A percentile compares a stretch with the other conserved stretches of the same genome.
phyloP scores from a whole-genome alignment of 2,888 invertebrate species.

The Bombyx huttoni region DNA sequence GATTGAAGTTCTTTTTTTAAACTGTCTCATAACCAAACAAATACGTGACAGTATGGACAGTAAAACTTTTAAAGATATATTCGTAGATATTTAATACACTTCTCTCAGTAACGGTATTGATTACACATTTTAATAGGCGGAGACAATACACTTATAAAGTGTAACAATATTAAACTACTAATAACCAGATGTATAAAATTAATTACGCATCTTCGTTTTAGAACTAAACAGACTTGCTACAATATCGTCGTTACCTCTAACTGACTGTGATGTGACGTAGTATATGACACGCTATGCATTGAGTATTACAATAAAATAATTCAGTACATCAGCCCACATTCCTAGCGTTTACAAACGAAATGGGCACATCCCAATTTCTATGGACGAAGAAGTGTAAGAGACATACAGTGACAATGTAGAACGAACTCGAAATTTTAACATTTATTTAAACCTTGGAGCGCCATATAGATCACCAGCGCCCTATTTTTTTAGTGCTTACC shows the following conservation, averaged over 20 bases:
- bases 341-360: slow-evolving; percentile 10
- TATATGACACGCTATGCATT: slow-evolving; percentile 38
- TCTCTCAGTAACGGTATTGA: slow-evolving; percentile 36
- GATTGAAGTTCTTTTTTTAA: no score
- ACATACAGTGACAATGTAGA: slow-evolving; percentile 19
- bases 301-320: slow-evolving; percentile 45
- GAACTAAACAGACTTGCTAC: slow-evolving; percentile 54
- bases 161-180: slow-evolving; percentile 67
- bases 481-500: no score
- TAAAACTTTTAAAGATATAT: neutral
- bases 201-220: slow-evolving; percentile 63
- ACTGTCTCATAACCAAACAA: no score
- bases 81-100: neutral
- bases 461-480: no score
- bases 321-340: slow-evolving; percentile 20
- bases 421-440: no score
- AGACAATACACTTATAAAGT: slow-evolving; percentile 68
- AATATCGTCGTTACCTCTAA: slow-evolving; percentile 36
- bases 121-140: slow-evolving; percentile 70
- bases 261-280: slow-evolving; percentile 61
- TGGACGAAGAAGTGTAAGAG: slow-evolving; percentile 16
- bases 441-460: no score
- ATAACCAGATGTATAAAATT: slow-evolving; percentile 61
- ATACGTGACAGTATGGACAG: neutral
- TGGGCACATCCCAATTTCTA: slow-evolving; percentile 12